phyloP scores from a whole-genome alignment of 2,888 invertebrate species.

The Pyrrhia umbra region DNA sequence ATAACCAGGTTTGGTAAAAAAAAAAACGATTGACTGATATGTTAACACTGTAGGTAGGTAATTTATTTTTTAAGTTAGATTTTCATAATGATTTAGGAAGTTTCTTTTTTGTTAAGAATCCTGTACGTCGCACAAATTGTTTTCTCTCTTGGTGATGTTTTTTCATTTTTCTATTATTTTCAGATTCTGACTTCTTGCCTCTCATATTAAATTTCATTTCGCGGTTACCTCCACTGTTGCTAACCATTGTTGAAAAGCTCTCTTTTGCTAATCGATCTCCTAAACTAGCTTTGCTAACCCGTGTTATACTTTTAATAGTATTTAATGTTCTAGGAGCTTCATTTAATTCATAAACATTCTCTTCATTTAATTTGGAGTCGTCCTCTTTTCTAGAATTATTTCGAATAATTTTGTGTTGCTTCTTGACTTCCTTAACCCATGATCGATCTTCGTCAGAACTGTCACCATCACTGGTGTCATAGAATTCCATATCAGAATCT shows the following conservation, averaged over 20 bases:
- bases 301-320: conserved; percentile 86
- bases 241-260: conserved; percentile 84
- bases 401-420: conserved; percentile 92
- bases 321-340: conserved; percentile 88
- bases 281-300: conserved; percentile 91
- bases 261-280: conserved; percentile 93
- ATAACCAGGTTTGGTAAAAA: neutral
- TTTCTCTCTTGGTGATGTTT: conserved; percentile 93
- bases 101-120: conserved; percentile 81
- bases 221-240: conserved; percentile 92
- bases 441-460: conserved; percentile 95
- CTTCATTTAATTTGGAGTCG: conserved; percentile 66
- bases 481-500: conserved; percentile 89
- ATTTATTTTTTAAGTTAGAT: conserved; percentile 45
- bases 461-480: conserved; percentile 78
- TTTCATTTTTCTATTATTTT: conserved; percentile 90
- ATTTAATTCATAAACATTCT: conserved; percentile 72
- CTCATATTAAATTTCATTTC: conserved; percentile 94
- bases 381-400: conserved; percentile 77
- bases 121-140: conserved; percentile 89
- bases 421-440: conserved; percentile 95
- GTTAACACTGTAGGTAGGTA: neutral
- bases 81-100: conserved; percentile 69
- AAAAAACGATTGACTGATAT: neutral
- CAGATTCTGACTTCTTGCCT: conserved; percentile 88